Conservation (phyloP, 2,113 vertebrate species). For the Oenanthe melanoleuca region DNA sequence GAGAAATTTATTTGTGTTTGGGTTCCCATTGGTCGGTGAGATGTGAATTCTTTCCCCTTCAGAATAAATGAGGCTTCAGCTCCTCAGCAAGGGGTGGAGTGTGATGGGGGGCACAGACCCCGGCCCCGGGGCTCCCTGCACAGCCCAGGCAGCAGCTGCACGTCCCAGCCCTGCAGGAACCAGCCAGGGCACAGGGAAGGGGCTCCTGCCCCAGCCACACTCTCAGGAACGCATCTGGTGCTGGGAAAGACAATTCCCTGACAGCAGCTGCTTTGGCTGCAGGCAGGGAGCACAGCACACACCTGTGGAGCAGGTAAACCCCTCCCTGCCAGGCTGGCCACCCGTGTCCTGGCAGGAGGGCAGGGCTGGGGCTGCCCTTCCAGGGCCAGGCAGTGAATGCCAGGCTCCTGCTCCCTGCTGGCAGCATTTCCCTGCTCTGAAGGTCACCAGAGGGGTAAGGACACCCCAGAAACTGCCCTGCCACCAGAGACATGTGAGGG, state of each 20-base stretch:
- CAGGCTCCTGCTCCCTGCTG: accelerated
- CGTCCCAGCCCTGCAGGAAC: accelerated
- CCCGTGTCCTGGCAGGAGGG: background rate
- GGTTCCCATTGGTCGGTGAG: conserved; percentile 8
- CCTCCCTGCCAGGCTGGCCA: accelerated
- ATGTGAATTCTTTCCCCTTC: conserved; percentile 21
- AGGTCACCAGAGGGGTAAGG: accelerated
- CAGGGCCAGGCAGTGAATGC: accelerated
- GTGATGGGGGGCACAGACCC: accelerated
- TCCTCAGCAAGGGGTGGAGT: background rate
- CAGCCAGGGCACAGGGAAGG: background rate
- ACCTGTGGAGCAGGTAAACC: accelerated
- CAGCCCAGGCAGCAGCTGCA: background rate
- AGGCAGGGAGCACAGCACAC: background rate
- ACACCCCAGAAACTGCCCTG: accelerated
- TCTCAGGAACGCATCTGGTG: accelerated
- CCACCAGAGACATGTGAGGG: accelerated
- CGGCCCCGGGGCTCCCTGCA: background rate
- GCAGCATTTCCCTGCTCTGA: background rate
- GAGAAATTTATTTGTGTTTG: conserved; percentile 77
- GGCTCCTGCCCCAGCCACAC: accelerated
- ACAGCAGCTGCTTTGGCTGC: background rate
- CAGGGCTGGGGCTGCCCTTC: too few relatives aligned
- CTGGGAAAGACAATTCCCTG: background rate
- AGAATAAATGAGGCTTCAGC: conserved; percentile 30